These are phyloP conservation scores for Oryzias melastigma DNA, from an alignment of 2,113 vertebrate species.

Conservation along the genomic window DNA sequence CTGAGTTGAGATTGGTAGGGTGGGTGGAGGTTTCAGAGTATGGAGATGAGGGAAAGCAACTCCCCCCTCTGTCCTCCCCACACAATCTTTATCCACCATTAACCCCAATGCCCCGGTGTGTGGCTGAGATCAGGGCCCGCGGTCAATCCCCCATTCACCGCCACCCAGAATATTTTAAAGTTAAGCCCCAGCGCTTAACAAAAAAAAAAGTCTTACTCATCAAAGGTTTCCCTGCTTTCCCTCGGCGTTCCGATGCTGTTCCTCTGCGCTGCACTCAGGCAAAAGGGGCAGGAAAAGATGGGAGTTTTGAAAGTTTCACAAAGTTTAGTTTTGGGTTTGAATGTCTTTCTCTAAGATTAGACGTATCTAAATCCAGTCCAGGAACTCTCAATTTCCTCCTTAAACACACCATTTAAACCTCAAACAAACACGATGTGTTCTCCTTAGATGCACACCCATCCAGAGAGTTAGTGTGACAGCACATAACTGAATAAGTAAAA, in stretches of 20 bases:
- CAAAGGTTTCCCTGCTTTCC: conserved; percentile 69
- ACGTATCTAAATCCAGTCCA: too few species aligned
- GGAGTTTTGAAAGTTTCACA: conserved; percentile 66
- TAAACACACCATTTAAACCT: too few species aligned
- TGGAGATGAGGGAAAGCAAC: conserved; percentile 65
- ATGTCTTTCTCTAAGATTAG: conserved; percentile 20
- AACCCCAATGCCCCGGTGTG: conserved; percentile 76
- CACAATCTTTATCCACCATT: conserved; percentile 83
- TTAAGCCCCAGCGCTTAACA: conserved; percentile 76
- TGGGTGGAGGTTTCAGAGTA: conserved; percentile 60
- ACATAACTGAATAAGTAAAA: too few species aligned
- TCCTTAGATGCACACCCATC: too few species aligned
- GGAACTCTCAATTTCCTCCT: too few species aligned
- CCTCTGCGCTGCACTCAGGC: conserved; percentile 38
- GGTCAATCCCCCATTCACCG: conserved; percentile 81
- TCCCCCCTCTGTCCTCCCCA: conserved; percentile 4
- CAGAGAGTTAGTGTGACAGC: too few species aligned
- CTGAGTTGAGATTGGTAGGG: conserved; percentile 73
- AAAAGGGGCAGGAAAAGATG: conserved; percentile 16
- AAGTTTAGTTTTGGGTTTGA: conserved; percentile 56
- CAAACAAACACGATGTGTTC: too few species aligned
- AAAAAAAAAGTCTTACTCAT: conserved; percentile 80
- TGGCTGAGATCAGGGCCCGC: conserved; percentile 80
- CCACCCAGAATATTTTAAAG: conserved; percentile 81
- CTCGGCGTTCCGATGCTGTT: conserved; percentile 57